A percentile compares a stretch with the other conserved stretches of the same genome.
These are phyloP conservation scores for Trachelus tabidus DNA, from an alignment of 2,888 invertebrate genomes.

Conservation along the genomic window DNA sequence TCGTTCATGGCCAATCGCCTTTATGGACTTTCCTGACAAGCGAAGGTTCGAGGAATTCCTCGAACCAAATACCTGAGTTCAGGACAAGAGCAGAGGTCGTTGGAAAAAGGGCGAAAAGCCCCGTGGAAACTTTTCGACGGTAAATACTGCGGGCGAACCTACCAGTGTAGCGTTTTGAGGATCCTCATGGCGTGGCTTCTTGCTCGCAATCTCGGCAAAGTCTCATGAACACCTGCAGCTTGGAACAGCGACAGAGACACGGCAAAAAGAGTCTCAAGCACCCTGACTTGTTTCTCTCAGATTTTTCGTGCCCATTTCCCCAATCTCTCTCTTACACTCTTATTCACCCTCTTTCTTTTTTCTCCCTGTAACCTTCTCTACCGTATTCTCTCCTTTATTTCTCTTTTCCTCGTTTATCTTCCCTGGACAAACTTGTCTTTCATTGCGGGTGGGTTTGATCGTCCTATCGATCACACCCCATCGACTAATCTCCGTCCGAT, in stretches of 20 bases:
- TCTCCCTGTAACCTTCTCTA: neutral
- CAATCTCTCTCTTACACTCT: slow-evolving; percentile 7
- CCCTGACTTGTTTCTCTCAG: slow-evolving; percentile 5
- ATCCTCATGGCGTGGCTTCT: slow-evolving; percentile 64
- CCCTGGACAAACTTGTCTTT: slow-evolving; percentile 18
- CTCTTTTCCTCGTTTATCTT: neutral
- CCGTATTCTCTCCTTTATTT: neutral
- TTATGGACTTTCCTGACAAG: neutral
- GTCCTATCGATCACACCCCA: neutral
- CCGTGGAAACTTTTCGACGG: neutral
- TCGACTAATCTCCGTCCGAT: neutral
- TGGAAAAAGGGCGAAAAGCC: neutral
- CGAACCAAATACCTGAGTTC: neutral
- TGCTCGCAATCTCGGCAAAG: slow-evolving; percentile 11
- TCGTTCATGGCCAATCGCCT: neutral
- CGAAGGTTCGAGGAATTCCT: neutral
- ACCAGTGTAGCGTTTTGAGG: slow-evolving; percentile 65
- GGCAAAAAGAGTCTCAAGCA: neutral
- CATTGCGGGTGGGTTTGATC: neutral
- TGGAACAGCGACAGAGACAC: slow-evolving; percentile 14
- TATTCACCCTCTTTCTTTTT: neutral
- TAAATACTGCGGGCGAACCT: slow-evolving; percentile 36
- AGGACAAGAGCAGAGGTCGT: neutral
- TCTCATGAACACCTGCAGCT: slow-evolving; percentile 33
- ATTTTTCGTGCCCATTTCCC: slow-evolving; percentile 7